phyloP scores from a whole-genome alignment of 2,113 vertebrate genomes.

The Dendropsophus ebraccatus region DNA sequence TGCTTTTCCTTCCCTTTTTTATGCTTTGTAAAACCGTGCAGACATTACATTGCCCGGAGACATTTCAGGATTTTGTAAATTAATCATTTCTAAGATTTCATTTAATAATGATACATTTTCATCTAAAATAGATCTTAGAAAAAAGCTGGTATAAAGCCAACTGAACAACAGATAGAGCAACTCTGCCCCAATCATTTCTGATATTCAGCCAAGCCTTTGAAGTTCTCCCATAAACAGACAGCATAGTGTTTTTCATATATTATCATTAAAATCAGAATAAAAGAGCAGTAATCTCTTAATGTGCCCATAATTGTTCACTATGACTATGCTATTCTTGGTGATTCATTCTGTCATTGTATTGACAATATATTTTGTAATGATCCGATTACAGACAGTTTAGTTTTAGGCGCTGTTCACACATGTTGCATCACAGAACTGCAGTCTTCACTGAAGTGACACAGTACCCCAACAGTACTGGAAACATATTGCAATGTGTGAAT shows the following conservation, averaged over 20 bases:
- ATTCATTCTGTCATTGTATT: background rate
- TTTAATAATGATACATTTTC: constrained; percentile 43
- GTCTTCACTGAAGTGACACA: too few species aligned
- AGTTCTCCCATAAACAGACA: constrained; percentile 22
- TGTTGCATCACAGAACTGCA: too few species aligned
- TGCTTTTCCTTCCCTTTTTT: background rate
- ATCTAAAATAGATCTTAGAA: constrained; percentile 42
- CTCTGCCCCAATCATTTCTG: constrained; percentile 23
- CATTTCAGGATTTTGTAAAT: constrained; percentile 34
- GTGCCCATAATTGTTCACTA: background rate
- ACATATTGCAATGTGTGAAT: too few species aligned
- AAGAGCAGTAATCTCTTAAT: background rate
- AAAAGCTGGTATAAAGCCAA: constrained; percentile 36
- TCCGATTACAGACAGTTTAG: too few species aligned
- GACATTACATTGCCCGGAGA: constrained; percentile 3
- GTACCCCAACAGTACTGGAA: too few species aligned
- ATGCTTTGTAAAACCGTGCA: constrained; percentile 8
- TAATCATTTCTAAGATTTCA: constrained; percentile 32
- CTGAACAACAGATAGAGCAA: constrained; percentile 16
- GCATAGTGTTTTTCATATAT: constrained; percentile 10
- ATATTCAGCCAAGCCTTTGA: constrained; percentile 44
- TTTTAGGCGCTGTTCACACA: too few species aligned
- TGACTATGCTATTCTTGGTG: background rate
- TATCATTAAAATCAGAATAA: constrained; percentile 4
- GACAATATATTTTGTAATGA: background rate